Evolutionary conservation across 1,140 invertebrate species (phyloP), one percentile per base, ranked within the genome.

Genomic region (Cyclina sinensis): DNA sequence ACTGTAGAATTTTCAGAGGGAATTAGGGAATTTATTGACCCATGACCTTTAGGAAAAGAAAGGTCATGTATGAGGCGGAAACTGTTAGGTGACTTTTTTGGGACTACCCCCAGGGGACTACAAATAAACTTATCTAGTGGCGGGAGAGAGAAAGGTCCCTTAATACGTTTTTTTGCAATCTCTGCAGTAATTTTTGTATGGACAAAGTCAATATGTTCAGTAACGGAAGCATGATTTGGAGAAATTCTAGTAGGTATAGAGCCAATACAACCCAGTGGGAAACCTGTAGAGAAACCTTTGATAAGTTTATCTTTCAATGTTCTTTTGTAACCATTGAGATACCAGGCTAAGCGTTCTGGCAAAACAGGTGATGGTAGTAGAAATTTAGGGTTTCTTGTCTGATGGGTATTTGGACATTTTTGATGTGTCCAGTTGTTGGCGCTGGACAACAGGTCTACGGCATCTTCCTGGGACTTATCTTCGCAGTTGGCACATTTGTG

Each of bases 21-120:
- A 11, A 82, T 82, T 7, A 37, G 12, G 11, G 54, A 59, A 24
- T 82, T 82, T 18, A 82, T 57, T 0, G 79, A 82, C 5, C 18
- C 5, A 5, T 9, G 0, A 0, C 21, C 7, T 62, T 24, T 79
- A 21, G 54, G 16, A 27, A 62, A 65, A 5, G 79, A 82, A 2
- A 82, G 57, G 79, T 82, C 79, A 46, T 82, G 79, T 7, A 82
- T 82, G 32, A 82, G 54, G 9, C 79, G 46, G 57, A 32, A 82
- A 43, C 30, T 43, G 32, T 59, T 62, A 1, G 27, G 1, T 1
- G 2, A 3, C n/a, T 9, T 27, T 24, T 84, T 84, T 2, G 81
- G 59, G 14, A 70, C 46, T 2, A 46, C 62, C 0, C 81, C 81
- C n/a, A 84, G 46, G 12, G 81, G 81, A 70, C 59, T 70, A 32